Evolutionary conservation across 1,140 invertebrate species (phyloP).

Genomic region (Eupristina koningsbergeri): DNA sequence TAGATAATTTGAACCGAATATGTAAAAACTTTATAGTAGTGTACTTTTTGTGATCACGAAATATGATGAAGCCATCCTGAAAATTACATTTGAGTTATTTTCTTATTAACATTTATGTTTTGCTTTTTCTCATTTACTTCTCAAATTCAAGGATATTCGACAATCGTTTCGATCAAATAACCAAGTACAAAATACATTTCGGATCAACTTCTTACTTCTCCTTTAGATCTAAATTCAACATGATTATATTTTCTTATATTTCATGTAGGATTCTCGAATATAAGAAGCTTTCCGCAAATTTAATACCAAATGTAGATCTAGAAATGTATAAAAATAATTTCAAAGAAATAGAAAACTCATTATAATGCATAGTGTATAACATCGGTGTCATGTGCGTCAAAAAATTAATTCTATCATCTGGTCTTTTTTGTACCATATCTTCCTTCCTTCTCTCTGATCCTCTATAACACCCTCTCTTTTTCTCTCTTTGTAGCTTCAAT

Average conservation of each 20-base stretch:
- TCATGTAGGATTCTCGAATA: not conserved
- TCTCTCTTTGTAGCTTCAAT: not conserved
- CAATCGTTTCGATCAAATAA: constrained; percentile 45
- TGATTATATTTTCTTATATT: not conserved
- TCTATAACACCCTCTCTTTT: not conserved
- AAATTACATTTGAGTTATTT: constrained; percentile 26
- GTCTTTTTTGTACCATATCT: no score
- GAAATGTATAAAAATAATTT: constrained; percentile 13
- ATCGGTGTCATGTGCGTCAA: not conserved
- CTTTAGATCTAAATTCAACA: not conserved
- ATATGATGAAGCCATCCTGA: constrained; percentile 21
- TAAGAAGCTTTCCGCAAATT: not conserved
- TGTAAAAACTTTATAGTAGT: not conserved
- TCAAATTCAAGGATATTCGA: not conserved
- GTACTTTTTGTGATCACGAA: not conserved
- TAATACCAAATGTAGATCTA: constrained; percentile 16
- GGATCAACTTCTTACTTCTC: not conserved
- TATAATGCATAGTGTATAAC: not conserved
- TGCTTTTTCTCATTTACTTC: not conserved
- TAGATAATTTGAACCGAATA: not conserved
- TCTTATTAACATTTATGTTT: constrained; percentile 9
- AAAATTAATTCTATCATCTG: constrained; percentile 36
- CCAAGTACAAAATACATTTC: constrained; percentile 34
- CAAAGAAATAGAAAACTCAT: constrained; percentile 24
- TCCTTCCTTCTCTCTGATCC: not conserved